These are phyloP conservation scores for Sebastes taczanowskii DNA, from an alignment of 2,797 vertebrate genomes.

Conservation along the genomic window DNA sequence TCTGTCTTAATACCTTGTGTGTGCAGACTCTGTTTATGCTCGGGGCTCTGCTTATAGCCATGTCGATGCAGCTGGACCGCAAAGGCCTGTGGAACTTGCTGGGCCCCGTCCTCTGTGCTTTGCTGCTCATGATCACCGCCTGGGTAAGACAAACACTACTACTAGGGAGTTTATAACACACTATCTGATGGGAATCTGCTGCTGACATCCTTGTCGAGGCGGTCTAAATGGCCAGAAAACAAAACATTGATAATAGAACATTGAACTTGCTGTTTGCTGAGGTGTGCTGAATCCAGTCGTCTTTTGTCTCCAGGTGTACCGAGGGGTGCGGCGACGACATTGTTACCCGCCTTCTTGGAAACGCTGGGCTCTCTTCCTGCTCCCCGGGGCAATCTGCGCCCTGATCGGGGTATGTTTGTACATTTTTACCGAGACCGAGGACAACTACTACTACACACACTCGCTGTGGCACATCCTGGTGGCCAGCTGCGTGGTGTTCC, in stretches of 20 bases:
- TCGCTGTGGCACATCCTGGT: slow-evolving; percentile 96
- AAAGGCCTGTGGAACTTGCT: slow-evolving; percentile 95
- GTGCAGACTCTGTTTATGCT: slow-evolving; percentile 87
- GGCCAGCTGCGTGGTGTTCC: slow-evolving; percentile 89
- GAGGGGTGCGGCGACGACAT: slow-evolving; percentile 82
- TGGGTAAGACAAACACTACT: slow-evolving; percentile 70
- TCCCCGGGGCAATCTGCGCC: slow-evolving; percentile 88
- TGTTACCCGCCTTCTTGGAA: slow-evolving; percentile 94
- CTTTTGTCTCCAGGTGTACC: slow-evolving; percentile 80
- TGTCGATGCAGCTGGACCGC: slow-evolving; percentile 96
- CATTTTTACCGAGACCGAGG: slow-evolving; percentile 89
- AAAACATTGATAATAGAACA: not conserved
- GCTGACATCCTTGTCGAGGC: not conserved
- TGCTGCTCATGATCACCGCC: slow-evolving; percentile 72
- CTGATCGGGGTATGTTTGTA: slow-evolving; percentile 88
- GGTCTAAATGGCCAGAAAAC: not conserved
- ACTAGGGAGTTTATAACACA: not conserved
- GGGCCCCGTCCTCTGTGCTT: slow-evolving; percentile 88
- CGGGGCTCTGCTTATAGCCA: slow-evolving; percentile 91
- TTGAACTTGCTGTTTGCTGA: not conserved
- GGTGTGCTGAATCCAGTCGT: not conserved
- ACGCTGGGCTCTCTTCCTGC: slow-evolving; percentile 92
- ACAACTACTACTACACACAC: slow-evolving; percentile 96
- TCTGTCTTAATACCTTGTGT: not conserved
- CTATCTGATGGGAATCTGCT: not conserved